These are phyloP conservation scores for Nesospiza acunhae DNA, from an alignment of 2,113 vertebrate species.

Conservation along the genomic window DNA sequence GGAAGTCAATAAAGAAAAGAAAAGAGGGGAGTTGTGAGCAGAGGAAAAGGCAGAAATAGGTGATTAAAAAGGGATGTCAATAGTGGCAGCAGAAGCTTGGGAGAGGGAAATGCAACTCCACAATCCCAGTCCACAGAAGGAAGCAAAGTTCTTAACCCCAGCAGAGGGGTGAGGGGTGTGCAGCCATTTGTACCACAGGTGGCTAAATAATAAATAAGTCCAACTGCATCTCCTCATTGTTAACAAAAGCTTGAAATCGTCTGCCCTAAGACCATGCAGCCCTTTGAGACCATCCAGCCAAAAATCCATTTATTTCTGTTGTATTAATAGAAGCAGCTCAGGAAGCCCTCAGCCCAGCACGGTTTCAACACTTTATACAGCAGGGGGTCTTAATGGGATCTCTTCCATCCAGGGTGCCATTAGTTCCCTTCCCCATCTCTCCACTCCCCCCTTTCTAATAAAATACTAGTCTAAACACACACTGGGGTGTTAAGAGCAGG, in stretches of 20 bases:
- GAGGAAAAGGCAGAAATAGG: background rate
- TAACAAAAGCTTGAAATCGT: constrained; percentile 13
- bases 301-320: background rate
- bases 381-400: constrained; percentile 40
- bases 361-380: constrained; percentile 54
- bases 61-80: background rate
- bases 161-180: background rate
- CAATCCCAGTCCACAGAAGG: background rate
- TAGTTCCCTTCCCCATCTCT: background rate
- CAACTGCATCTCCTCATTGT: background rate
- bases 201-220: background rate
- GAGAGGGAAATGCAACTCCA: background rate
- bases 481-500: background rate
- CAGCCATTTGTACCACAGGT: background rate
- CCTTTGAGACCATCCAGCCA: constrained; percentile 13
- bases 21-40: background rate
- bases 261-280: background rate
- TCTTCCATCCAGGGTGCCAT: constrained; percentile 39
- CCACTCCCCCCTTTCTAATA: background rate
- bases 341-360: background rate
- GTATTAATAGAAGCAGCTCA: constrained; percentile 44
- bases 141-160: background rate
- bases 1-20: background rate
- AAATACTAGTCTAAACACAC: constrained; percentile 41
- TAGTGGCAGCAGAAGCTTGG: background rate